A percentile compares a stretch with the other conserved stretches of the same genome.
Conservation (phyloP, 2,888 invertebrate species). For the Bedellia somnulentella region DNA sequence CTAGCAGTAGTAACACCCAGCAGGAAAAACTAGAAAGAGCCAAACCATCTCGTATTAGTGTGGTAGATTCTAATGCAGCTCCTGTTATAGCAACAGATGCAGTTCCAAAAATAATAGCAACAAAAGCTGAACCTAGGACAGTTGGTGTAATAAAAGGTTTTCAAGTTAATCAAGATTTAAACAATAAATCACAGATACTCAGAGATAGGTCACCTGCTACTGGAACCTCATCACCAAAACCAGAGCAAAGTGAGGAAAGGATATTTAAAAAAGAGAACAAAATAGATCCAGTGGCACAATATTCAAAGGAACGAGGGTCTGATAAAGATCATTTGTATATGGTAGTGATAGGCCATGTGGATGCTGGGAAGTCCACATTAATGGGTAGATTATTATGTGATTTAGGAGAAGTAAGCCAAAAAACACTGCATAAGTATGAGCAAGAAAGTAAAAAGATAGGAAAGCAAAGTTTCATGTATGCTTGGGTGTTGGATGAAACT, state of each 20-base stretch:
- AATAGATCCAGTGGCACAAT: constrained; percentile 63
- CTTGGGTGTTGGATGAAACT: constrained; percentile 99
- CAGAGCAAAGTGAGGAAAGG: constrained; percentile 37
- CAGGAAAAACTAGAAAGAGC: constrained; percentile 17
- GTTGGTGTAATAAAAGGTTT: constrained; percentile 60
- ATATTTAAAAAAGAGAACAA: constrained; percentile 56
- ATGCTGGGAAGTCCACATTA: constrained; percentile 95
- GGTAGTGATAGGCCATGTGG: constrained; percentile 95
- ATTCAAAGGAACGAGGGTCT: constrained; percentile 73
- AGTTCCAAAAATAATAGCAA: constrained; percentile 34
- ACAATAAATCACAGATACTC: constrained; percentile 54
- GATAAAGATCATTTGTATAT: constrained; percentile 87
- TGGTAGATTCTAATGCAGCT: constrained; percentile 18
- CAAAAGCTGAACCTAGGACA: constrained; percentile 43
- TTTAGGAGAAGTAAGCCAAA: constrained; percentile 83
- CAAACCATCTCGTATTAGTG: constrained; percentile 18
- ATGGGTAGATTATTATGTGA: constrained; percentile 93
- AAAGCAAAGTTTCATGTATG: constrained; percentile 97
- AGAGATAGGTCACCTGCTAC: constrained; percentile 71
- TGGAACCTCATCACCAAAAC: constrained; percentile 55
- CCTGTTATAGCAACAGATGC: constrained; percentile 21
- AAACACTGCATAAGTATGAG: constrained; percentile 93
- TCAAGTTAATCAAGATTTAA: constrained; percentile 34
- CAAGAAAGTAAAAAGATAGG: constrained; percentile 96
- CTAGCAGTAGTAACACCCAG: constrained; percentile 26